Conservation (phyloP, 2,888 invertebrate species). For the Perizoma affinitatum region DNA sequence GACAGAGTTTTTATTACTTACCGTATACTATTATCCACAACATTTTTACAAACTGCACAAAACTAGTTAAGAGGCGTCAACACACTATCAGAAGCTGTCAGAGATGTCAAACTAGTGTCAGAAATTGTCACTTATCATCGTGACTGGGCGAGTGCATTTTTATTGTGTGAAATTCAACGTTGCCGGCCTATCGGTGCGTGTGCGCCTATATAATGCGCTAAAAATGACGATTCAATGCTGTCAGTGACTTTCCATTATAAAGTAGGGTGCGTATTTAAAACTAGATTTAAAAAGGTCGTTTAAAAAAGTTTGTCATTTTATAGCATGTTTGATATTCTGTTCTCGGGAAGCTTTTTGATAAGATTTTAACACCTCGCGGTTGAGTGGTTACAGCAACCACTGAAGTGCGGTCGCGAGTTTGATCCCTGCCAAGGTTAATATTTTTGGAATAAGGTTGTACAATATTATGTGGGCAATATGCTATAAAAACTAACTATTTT, state of each 20-base stretch:
- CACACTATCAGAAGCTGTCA: conserved; percentile 39
- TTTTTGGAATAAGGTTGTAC: no score
- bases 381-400: no score
- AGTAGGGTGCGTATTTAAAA: conserved; percentile 20
- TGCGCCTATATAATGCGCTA: conserved; percentile 27
- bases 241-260: conserved; percentile 24
- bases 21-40: no score
- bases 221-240: conserved; percentile 25
- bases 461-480: no score
- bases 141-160: conserved; percentile 29
- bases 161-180: conserved; percentile 28
- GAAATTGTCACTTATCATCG: conserved; percentile 26
- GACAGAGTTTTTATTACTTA: no score
- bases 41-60: background rate
- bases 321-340: no score
- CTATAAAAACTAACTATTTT: no score
- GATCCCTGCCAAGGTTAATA: no score
- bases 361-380: no score
- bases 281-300: conserved; percentile 1
- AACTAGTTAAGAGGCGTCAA: conserved; percentile 40
- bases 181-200: conserved; percentile 21
- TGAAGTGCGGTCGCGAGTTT: no score
- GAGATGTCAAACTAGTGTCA: conserved; percentile 22
- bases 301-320: no score
- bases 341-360: no score